Base-by-base conservation (phyloP, 1,140 invertebrate genomes). In the Dinoponera quadriceps region DNA sequence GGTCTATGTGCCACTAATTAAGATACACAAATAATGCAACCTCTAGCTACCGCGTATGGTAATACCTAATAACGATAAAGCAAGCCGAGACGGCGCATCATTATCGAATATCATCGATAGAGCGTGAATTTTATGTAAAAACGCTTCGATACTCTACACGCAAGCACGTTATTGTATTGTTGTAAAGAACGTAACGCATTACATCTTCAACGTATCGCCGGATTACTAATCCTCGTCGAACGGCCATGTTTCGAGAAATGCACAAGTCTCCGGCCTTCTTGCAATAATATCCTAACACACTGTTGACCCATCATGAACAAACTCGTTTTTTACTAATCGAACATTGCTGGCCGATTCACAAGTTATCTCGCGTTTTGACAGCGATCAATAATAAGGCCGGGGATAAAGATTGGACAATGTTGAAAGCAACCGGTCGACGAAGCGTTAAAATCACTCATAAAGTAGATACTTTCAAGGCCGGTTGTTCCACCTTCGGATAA, bases 11-110 rank as follows among this genome's bases (percentile, higher is more conserved):
- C 33, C 51, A 9, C 38, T 69, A 80, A 80, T 80, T 71, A 48
- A 38, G 65, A 14, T 44, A 59, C 33, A 69, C 75, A 69, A 80
- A 71, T 80, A 80, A 78, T 18, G 14, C 49, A 54, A 80, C 27
- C 33, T 69, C 51, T 33, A 33, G 14, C 49, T 78, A 29, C 7
- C 51, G 62, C 16, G 65, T 44, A 44, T 9, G 38, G 3, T 44
- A 9, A 2, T 25, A 65, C 51, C n/a, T 29, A 4, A 38, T 25
- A 78, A 48, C 22, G 4, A 59, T 7, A 38, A 59, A 38, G 0
- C 14, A 18, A 18, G 38, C 18, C 27, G 16, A 44, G 55, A 66
- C 38, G 38, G 38, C 18, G 13, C 20, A 44, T 44, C 33, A 48
- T 20, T 22, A 4, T 57, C 65, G 13, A 57, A 27, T 57, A 16